These are phyloP conservation scores for Agriotes lineatus DNA, from an alignment of 2,888 invertebrate species.

Conservation along the genomic window DNA sequence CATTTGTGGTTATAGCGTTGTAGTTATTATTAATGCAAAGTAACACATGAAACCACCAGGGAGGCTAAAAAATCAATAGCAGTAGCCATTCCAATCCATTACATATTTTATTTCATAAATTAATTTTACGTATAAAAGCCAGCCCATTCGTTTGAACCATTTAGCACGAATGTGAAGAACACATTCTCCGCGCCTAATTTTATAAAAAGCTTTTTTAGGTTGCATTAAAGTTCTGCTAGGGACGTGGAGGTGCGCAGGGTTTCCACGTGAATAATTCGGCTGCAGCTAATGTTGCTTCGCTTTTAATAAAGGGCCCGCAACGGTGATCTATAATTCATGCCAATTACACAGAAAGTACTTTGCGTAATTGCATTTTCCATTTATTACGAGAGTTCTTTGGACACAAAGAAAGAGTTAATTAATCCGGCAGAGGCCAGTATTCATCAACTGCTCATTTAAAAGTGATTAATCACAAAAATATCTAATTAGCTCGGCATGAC, in stretches of 20 bases:
- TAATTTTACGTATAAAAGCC: too few species aligned
- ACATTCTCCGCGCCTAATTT: neutral
- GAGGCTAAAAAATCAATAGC: too few species aligned
- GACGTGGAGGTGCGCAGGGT: neutral
- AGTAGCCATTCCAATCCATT: too few species aligned
- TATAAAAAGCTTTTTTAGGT: neutral
- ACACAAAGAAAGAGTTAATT: conserved; percentile 29
- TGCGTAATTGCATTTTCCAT: conserved; percentile 19
- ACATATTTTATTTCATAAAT: too few species aligned
- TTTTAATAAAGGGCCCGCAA: conserved; percentile 10
- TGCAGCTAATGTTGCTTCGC: conserved; percentile 1
- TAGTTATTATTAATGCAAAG: too few species aligned
- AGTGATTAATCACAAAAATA: conserved; percentile 9
- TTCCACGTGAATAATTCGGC: neutral
- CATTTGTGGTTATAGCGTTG: too few species aligned
- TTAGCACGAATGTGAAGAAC: too few species aligned
- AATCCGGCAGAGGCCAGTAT: conserved; percentile 5
- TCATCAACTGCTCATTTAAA: conserved; percentile 16
- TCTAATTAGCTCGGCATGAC: conserved; percentile 12
- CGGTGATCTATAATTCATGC: conserved; percentile 20
- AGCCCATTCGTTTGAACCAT: too few species aligned
- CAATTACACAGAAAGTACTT: conserved; percentile 21
- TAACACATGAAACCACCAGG: too few species aligned
- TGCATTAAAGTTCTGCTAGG: neutral
- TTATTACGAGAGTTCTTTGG: conserved; percentile 15